Evolutionary conservation across 2,797 vertebrate species (phyloP), one percentile per base, ranked within the genome.

Genomic region (Adrianichthys oophorus): DNA sequence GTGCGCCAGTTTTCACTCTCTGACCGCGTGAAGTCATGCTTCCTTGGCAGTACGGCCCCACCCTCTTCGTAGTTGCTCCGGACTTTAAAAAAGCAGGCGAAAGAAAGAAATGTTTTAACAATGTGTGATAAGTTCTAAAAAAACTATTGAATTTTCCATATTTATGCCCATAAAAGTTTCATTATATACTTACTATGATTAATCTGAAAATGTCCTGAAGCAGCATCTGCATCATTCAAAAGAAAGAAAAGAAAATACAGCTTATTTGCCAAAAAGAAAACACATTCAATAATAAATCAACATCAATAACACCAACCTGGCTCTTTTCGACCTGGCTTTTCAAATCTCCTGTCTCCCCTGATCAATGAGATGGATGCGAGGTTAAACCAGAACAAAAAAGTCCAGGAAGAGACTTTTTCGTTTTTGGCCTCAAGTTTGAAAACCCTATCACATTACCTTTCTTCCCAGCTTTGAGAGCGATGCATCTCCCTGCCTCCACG

Each of bases 401-500:
- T 63, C 44, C 17, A 17, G 13, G 13, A 46, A 18, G n/a, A 13
- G 44, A 37, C 32, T 37, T 37, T 10, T 37, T 37, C 32, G 3
- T 12, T 12, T 13, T 37, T 37, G 32, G 32, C 10, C 29, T 32
- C 4, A 48, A 12, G 49, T 1, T 1, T 48, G 10, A 57, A 46
- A 55, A 7, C 4, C 0, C 7, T 32, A 52, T 32, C 45, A 37
- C 7, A 24, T 87, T 94, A 96, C 97, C 97, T 98, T 93, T 99
- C 97, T 87, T 99, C 98, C 97, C 97, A 99, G 86, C 97, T 99
- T 87, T 99, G 97, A 70, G 96, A 98, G 76, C 98, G 95, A 89
- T 98, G 97, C 94, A 98, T 99, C 89, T 98, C 97, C 87, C 95
- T 93, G 54, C 84, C 95, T 87, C 95, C 97, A 76, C 95, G 94